phyloP scores from a whole-genome alignment of 2,888 invertebrate species.

The Sphinx pinastri region DNA sequence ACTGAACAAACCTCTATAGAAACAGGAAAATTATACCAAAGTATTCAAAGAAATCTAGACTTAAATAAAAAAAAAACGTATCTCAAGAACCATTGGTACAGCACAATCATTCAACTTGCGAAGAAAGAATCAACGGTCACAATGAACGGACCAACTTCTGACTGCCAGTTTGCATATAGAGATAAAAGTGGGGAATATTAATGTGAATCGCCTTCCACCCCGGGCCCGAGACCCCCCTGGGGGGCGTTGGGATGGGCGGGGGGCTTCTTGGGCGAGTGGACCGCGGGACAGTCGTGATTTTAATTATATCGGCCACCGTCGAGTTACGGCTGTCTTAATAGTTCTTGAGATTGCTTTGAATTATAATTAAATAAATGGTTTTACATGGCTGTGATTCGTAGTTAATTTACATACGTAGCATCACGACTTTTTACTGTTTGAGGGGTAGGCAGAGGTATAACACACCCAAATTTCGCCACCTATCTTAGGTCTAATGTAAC shows the following conservation, averaged over 20 bases:
- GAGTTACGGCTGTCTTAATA: slow-evolving; percentile 62
- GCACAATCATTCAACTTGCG: slow-evolving; percentile 80
- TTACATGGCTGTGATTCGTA: background rate
- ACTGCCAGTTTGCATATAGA: slow-evolving; percentile 84
- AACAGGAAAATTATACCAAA: slow-evolving; percentile 49
- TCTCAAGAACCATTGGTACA: slow-evolving; percentile 74
- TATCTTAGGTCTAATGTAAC: too few relatives aligned
- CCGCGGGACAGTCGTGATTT: slow-evolving; percentile 82
- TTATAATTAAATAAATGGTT: background rate
- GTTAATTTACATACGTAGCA: too few relatives aligned
- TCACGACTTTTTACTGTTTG: too few relatives aligned
- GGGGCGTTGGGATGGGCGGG: slow-evolving; percentile 46
- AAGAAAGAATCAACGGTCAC: slow-evolving; percentile 78
- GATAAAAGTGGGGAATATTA: slow-evolving; percentile 85
- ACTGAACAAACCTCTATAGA: slow-evolving; percentile 44
- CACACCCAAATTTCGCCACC: too few relatives aligned
- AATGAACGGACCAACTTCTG: slow-evolving; percentile 80
- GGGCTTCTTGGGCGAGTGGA: slow-evolving; percentile 76
- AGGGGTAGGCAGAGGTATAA: too few relatives aligned
- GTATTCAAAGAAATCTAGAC: slow-evolving; percentile 61
- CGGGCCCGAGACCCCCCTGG: slow-evolving; percentile 46
- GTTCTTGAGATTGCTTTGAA: background rate
- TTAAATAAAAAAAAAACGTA: slow-evolving; percentile 61
- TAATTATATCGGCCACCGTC: slow-evolving; percentile 80
- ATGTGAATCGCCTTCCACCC: slow-evolving; percentile 72